Evolutionary conservation across 1,140 invertebrate genomes (phyloP).

Genomic region (Drosophila albomicans): DNA sequence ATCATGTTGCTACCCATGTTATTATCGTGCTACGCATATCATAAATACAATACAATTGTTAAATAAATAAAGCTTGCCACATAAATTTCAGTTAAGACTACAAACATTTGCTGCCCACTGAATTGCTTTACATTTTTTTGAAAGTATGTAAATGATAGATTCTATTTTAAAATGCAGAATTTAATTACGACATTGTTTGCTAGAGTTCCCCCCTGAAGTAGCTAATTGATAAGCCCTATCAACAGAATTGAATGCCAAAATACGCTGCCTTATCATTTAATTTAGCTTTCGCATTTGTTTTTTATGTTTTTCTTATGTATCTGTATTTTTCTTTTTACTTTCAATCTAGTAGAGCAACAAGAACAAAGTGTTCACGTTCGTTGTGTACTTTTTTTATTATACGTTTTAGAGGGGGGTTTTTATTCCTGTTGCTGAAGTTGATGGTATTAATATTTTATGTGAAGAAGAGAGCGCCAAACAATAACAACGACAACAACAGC

Average conservation of each 20-base stretch:
- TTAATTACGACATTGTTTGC: not conserved
- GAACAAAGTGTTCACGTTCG: not conserved
- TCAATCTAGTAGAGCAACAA: slow-evolving; percentile 7
- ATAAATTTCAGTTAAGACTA: not conserved
- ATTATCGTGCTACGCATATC: slow-evolving; percentile 23
- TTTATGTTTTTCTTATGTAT: not conserved
- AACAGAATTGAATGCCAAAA: not conserved
- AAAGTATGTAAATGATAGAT: too few relatives aligned
- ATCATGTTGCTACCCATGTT: slow-evolving; percentile 7
- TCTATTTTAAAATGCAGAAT: not conserved
- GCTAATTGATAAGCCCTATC: not conserved
- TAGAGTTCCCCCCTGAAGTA: not conserved
- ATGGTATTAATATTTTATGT: slow-evolving; percentile 74
- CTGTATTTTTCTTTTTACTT: slow-evolving; percentile 2
- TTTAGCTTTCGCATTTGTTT: too few relatives aligned
- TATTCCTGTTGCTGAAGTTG: slow-evolving; percentile 32
- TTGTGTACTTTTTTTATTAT: not conserved
- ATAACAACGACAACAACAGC: slow-evolving; percentile 25
- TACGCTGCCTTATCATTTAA: not conserved
- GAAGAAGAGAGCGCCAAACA: slow-evolving; percentile 54
- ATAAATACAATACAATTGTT: not conserved
- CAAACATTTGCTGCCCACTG: too few relatives aligned
- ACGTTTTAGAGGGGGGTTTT: slow-evolving; percentile 7
- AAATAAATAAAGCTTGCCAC: not conserved
- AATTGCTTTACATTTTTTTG: too few relatives aligned